Conservation (phyloP, 2,113 vertebrate species). For the Corvus moneduloides region DNA sequence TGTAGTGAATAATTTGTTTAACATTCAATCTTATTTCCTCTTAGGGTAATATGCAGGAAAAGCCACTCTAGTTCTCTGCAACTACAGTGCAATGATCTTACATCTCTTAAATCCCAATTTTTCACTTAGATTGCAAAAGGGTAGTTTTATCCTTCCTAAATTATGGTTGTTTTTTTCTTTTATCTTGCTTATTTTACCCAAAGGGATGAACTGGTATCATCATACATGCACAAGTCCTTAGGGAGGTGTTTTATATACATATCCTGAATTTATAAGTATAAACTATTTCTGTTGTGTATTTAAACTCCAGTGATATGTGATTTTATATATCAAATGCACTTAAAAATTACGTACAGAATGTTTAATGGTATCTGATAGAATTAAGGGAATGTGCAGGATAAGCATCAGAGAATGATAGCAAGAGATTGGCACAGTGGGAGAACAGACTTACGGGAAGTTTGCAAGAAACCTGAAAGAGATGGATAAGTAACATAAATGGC, state of each 20-base stretch:
- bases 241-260: background rate
- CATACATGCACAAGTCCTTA: accelerated
- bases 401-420: background rate
- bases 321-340: background rate
- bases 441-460: accelerated
- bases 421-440: background rate
- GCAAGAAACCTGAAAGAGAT: background rate
- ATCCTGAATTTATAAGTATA: background rate
- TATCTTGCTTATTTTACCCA: background rate
- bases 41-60: background rate
- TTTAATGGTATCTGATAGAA: background rate
- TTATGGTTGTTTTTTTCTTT: background rate
- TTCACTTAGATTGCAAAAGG: background rate
- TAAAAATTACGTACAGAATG: background rate
- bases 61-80: background rate
- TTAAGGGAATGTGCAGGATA: background rate
- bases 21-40: background rate
- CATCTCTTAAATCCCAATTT: background rate
- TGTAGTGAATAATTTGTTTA: constrained; percentile 1
- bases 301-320: background rate
- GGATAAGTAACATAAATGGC: background rate
- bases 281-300: background rate
- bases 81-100: background rate
- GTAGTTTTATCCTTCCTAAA: background rate
- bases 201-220: background rate